Conservation (phyloP, 2,888 invertebrate genomes). For the Mystacides longicornis region DNA sequence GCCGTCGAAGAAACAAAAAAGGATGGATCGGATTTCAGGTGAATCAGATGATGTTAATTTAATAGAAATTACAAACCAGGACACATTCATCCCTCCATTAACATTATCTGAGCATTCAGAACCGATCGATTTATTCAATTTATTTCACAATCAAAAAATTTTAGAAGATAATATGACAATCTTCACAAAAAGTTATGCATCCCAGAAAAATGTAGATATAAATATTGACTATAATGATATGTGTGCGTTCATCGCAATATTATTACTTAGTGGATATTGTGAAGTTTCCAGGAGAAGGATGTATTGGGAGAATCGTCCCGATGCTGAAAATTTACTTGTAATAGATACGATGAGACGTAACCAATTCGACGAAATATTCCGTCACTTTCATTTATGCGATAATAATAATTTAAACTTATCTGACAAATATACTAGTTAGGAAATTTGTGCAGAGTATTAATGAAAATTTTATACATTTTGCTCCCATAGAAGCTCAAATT, state of each 20-base stretch:
- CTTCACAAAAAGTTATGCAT: background rate
- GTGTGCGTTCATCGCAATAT: conserved; percentile 1
- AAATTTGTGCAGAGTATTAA: conserved; percentile 2
- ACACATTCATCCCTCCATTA: background rate
- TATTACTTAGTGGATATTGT: conserved; percentile 2
- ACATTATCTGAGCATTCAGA: background rate
- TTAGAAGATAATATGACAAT: conserved; percentile 2
- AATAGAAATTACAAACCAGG: background rate
- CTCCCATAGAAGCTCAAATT: conserved; percentile 2
- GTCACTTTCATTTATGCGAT: conserved; percentile 5
- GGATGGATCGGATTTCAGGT: conserved; percentile 3
- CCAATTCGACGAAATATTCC: conserved; percentile 1
- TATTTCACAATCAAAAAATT: background rate
- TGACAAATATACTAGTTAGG: conserved; percentile 2
- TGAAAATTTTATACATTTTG: conserved; percentile 1
- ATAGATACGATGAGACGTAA: conserved; percentile 1
- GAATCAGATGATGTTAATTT: background rate
- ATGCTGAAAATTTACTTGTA: conserved; percentile 1
- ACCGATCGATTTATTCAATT: background rate
- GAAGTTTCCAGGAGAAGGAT: conserved; percentile 1
- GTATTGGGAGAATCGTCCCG: conserved; percentile 3
- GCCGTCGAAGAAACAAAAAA: background rate
- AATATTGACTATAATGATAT: conserved; percentile 2
- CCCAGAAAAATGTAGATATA: background rate
- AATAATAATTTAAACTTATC: conserved; percentile 1